Conservation (phyloP, 2,113 vertebrate species). For the Carollia perspicillata region DNA sequence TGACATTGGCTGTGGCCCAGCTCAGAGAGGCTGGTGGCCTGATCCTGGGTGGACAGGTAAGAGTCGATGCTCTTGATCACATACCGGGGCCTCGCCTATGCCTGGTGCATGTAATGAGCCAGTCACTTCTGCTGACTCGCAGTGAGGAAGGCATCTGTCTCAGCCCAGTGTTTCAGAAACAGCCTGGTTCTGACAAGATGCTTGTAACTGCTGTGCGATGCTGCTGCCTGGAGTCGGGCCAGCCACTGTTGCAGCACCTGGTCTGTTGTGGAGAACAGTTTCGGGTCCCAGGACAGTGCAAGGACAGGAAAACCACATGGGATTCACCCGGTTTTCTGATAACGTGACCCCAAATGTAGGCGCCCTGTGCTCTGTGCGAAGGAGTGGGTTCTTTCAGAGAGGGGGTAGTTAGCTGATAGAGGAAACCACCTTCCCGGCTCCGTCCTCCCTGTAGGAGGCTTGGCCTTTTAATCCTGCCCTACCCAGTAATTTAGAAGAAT, state of each 20-base stretch:
- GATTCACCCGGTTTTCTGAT: background rate
- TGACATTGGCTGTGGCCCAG: background rate
- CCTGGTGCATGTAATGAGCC: background rate
- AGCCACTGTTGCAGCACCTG: background rate
- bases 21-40: background rate
- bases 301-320: background rate
- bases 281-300: background rate
- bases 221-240: background rate
- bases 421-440: background rate
- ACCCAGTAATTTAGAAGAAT: slow-evolving; percentile 45
- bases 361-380: background rate
- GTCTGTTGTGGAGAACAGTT: background rate
- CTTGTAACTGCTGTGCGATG: accelerated
- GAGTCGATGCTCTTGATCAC: accelerated
- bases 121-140: background rate
- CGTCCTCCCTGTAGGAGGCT: background rate
- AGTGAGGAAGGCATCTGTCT: accelerated
- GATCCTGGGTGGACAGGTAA: background rate
- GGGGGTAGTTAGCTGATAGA: background rate
- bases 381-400: background rate
- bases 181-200: background rate
- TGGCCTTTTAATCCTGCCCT: background rate
- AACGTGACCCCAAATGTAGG: background rate
- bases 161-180: accelerated
- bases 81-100: background rate